Percentiles rank a stretch among this genome's conserved stretches.
Conservation (phyloP, 2,888 invertebrate genomes). For the Phragmatobia fuliginosa region DNA sequence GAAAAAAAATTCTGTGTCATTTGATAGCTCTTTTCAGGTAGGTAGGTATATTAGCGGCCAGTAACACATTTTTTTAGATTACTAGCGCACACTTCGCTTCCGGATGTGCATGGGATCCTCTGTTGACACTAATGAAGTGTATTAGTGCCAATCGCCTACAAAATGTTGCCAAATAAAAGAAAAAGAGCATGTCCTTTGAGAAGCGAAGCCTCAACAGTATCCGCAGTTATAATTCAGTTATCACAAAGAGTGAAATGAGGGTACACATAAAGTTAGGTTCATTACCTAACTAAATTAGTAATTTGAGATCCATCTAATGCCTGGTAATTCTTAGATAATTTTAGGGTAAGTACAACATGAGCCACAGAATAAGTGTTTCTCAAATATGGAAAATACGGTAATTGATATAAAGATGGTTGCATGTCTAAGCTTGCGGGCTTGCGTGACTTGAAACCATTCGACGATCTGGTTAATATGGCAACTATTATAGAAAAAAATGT, state of each 20-base stretch:
- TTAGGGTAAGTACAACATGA: background rate
- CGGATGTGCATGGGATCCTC: no score
- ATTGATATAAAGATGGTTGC: background rate
- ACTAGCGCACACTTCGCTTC: no score
- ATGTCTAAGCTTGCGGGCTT: background rate
- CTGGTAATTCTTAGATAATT: background rate
- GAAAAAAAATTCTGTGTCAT: no score
- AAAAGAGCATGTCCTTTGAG: no score
- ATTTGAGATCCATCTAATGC: background rate
- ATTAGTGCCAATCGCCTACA: no score
- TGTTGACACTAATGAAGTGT: no score
- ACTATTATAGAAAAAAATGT: background rate
- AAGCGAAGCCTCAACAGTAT: no score
- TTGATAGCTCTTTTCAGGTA: no score
- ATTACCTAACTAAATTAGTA: background rate
- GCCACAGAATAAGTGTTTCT: background rate
- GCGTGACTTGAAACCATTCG: slow-evolving; percentile 12
- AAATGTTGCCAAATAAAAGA: no score
- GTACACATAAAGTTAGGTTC: background rate
- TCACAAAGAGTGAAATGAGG: background rate
- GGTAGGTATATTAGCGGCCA: no score
- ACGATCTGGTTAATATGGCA: slow-evolving; percentile 8
- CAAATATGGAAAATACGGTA: background rate
- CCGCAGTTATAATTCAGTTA: no score
- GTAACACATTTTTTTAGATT: no score